Conservation (phyloP, 2,113 vertebrate species). For the Agapornis roseicollis region DNA sequence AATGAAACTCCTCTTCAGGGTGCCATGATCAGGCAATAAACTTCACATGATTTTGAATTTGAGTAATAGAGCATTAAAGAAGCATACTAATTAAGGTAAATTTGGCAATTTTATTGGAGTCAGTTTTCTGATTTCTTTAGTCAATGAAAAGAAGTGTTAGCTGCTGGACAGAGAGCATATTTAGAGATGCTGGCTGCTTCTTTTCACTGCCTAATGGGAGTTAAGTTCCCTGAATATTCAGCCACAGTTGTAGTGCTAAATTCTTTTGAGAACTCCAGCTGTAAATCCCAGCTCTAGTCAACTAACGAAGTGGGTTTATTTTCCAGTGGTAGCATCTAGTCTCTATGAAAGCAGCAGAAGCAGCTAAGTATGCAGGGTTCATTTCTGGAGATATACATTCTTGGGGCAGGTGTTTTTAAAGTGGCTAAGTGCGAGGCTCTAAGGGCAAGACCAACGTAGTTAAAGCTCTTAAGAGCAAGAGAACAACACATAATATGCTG, state of each 20-base stretch:
- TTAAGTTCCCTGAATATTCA: conserved; percentile 1
- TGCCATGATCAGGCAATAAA: not conserved
- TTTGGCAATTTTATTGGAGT: not conserved
- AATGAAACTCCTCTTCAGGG: not conserved
- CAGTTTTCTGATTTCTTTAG: not conserved
- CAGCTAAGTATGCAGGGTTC: not conserved
- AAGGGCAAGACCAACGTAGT: not conserved
- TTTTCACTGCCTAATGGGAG: not conserved
- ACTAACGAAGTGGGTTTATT: not conserved
- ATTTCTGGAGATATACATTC: not conserved
- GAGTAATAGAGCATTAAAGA: not conserved
- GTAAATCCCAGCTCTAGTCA: not conserved
- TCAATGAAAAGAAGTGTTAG: not conserved
- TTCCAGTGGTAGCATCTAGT: not conserved
- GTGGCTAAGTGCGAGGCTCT: not conserved
- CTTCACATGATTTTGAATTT: conserved; percentile 32
- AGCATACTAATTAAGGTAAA: conserved; percentile 26
- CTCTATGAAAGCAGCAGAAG: not conserved
- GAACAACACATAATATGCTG: not conserved
- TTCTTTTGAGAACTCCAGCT: not conserved
- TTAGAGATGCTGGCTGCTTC: not conserved
- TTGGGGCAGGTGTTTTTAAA: not conserved
- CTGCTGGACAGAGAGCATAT: not conserved
- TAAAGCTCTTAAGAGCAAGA: not conserved
- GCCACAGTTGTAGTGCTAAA: not conserved